Conservation (phyloP, 1,140 invertebrate genomes). For the Sycophaga agraensis region DNA sequence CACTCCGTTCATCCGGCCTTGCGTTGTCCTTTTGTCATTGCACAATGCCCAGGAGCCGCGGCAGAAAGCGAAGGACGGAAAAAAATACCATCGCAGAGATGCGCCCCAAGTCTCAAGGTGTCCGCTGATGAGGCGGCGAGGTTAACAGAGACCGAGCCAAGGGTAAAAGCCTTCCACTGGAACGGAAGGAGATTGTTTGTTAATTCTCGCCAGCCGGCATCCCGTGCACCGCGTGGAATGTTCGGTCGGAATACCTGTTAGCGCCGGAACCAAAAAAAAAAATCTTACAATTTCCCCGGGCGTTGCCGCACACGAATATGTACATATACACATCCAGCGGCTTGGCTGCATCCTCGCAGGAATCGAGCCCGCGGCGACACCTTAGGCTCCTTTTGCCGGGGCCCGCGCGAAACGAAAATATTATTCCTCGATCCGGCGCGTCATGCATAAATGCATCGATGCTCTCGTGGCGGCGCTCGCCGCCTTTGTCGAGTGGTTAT, state of each 20-base stretch:
- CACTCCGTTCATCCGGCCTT: not conserved
- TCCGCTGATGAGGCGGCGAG: not conserved
- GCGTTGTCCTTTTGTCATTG: constrained; percentile 42
- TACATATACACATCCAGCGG: no score
- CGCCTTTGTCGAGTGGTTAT: constrained; percentile 31
- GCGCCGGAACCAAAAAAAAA: no score
- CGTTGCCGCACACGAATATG: no score
- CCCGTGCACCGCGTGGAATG: no score
- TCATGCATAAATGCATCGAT: constrained; percentile 42
- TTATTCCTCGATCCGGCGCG: constrained; percentile 36
- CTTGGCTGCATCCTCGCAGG: no score
- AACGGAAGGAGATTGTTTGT: no score
- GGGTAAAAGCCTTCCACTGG: no score
- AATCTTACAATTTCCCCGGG: no score
- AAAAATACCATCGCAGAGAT: not conserved
- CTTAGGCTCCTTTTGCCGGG: constrained; percentile 19
- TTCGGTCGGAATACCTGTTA: no score
- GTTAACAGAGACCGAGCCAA: no score
- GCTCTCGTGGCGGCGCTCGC: constrained; percentile 7
- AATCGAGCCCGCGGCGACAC: not conserved
- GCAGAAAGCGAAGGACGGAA: no score
- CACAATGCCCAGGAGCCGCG: not conserved
- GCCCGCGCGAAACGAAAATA: constrained; percentile 38
- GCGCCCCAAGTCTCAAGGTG: not conserved
- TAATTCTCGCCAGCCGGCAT: no score